phyloP scores from a whole-genome alignment of 1,140 invertebrate species.

The Pararge aegeria region DNA sequence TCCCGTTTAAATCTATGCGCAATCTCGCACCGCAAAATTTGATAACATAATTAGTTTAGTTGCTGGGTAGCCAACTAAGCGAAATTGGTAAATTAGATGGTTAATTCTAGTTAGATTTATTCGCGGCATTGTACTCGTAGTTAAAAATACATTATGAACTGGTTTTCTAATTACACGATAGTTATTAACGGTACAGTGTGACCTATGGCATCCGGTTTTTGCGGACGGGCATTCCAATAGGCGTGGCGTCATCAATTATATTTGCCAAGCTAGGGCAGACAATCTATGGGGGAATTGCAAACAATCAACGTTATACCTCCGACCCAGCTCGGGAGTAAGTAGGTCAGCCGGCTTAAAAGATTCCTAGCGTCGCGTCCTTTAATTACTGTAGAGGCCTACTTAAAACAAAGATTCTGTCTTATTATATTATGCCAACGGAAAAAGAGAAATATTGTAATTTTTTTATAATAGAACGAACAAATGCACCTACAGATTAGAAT shows the following conservation, averaged over 20 bases:
- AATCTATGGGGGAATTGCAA: conserved; percentile 34
- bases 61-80: too few relatives aligned
- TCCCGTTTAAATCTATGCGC: too few relatives aligned
- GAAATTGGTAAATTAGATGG: too few relatives aligned
- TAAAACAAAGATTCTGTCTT: conserved; percentile 4
- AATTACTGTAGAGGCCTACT: conserved; percentile 7
- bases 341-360: conserved; percentile 25
- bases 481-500: too few relatives aligned
- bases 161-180: conserved; percentile 61
- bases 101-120: not conserved
- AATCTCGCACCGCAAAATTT: too few relatives aligned
- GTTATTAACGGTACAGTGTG: conserved; percentile 62
- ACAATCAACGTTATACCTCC: conserved; percentile 23
- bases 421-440: not conserved
- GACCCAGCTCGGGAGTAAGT: conserved; percentile 10
- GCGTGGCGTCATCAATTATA: conserved; percentile 59
- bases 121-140: not conserved
- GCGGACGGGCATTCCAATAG: conserved; percentile 52
- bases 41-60: too few relatives aligned
- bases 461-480: too few relatives aligned
- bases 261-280: conserved; percentile 48
- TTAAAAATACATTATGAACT: conserved; percentile 32
- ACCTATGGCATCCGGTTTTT: conserved; percentile 60
- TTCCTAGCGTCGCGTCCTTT: conserved; percentile 16
- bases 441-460: too few relatives aligned